A percentile compares a stretch with the other conserved stretches of the same genome.
Conservation (phyloP, 2,113 vertebrate genomes). For the Mirza zaza region DNA sequence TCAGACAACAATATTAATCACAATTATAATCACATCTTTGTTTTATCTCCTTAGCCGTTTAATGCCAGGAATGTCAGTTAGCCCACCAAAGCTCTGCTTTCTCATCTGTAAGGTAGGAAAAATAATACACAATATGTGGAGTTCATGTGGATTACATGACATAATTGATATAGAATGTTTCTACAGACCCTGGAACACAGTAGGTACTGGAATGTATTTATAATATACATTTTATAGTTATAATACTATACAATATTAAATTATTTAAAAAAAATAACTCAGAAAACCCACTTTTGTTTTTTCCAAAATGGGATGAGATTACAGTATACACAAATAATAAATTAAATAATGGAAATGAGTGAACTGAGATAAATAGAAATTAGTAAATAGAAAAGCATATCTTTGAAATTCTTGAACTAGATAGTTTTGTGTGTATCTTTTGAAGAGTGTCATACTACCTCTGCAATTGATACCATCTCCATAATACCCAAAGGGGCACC, state of each 20-base stretch:
- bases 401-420: background rate
- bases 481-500: conserved; percentile 89
- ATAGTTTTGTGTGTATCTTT: background rate
- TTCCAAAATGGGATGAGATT: background rate
- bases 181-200: background rate
- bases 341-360: background rate
- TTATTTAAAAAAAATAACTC: background rate
- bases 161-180: background rate
- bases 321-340: background rate
- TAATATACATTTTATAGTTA: background rate
- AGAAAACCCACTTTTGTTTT: background rate
- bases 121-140: background rate
- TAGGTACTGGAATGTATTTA: background rate
- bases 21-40: background rate
- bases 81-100: background rate
- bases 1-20: background rate
- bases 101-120: background rate
- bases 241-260: background rate
- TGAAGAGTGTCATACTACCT: conserved; percentile 82
- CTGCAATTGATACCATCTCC: conserved; percentile 89
- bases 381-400: background rate
- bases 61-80: background rate
- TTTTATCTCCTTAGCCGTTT: background rate
- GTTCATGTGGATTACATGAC: background rate
- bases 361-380: background rate